These are phyloP conservation scores for Apoda limacodes DNA, from an alignment of 2,888 invertebrate species.

Conservation along the genomic window DNA sequence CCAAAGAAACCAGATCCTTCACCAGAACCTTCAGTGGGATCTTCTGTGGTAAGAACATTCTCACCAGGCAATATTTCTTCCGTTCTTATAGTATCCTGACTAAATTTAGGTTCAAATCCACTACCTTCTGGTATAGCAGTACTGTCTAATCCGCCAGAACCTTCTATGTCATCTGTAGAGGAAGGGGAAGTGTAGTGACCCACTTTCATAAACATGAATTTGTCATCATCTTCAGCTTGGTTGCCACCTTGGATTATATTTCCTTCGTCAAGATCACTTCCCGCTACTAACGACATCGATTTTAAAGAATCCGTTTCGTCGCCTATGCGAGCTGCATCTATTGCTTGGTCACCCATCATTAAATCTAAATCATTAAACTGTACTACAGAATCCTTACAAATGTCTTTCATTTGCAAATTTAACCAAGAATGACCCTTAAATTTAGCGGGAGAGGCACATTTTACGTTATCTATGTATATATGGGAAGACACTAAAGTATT, in stretches of 20 bases:
- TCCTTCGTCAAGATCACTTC: slow-evolving; percentile 51
- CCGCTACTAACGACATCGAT: slow-evolving; percentile 42
- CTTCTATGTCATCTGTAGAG: slow-evolving; percentile 37
- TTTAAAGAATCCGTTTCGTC: slow-evolving; percentile 48
- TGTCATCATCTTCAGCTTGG: slow-evolving; percentile 48
- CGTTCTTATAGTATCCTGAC: slow-evolving; percentile 24
- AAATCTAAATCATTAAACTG: slow-evolving; percentile 58
- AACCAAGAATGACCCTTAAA: slow-evolving; percentile 66
- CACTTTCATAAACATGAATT: slow-evolving; percentile 46
- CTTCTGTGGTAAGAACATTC: slow-evolving; percentile 35
- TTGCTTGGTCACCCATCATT: slow-evolving; percentile 75
- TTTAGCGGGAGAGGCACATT: slow-evolving; percentile 66
- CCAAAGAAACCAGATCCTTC: slow-evolving; percentile 44
- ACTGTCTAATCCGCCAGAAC: slow-evolving; percentile 50
- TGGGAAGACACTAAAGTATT: slow-evolving; percentile 68
- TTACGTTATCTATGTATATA: slow-evolving; percentile 65
- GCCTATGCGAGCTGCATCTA: slow-evolving; percentile 46
- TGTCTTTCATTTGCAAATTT: slow-evolving; percentile 66
- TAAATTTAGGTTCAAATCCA: slow-evolving; percentile 26
- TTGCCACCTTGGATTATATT: slow-evolving; percentile 40
- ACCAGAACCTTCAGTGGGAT: slow-evolving; percentile 47
- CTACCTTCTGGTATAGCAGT: slow-evolving; percentile 51
- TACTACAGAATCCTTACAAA: slow-evolving; percentile 55
- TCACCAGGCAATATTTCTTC: slow-evolving; percentile 37
- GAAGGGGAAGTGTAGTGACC: slow-evolving; percentile 30